A percentile compares a stretch with the other conserved stretches of the same genome.
Evolutionary conservation across 2,888 invertebrate species (phyloP).

Genomic region (Ectemnius continuus): DNA sequence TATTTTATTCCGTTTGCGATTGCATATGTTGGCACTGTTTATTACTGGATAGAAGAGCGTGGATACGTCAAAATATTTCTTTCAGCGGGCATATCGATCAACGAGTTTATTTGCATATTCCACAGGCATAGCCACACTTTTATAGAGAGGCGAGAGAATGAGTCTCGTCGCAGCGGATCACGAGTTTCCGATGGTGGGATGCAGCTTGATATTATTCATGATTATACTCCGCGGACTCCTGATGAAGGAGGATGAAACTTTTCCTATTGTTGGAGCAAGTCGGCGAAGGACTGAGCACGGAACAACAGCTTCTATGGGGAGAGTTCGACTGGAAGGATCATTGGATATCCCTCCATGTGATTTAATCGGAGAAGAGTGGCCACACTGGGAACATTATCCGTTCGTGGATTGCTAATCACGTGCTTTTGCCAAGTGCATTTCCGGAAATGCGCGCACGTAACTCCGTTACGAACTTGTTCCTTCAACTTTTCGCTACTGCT

Average conservation of each 20-base stretch:
- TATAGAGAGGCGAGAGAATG: not conserved
- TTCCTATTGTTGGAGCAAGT: constrained; percentile 13
- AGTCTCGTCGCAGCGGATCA: not conserved
- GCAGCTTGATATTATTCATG: not conserved
- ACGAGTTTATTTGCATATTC: too few relatives aligned
- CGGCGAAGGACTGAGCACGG: not conserved
- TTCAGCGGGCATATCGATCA: too few relatives aligned
- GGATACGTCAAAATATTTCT: not conserved
- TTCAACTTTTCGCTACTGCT: not conserved
- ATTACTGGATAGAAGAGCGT: not conserved
- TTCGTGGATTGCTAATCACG: constrained; percentile 30
- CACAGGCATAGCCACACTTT: too few relatives aligned
- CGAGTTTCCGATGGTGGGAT: not conserved
- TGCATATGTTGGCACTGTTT: too few relatives aligned
- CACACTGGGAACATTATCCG: constrained; percentile 22
- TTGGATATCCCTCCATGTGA: constrained; percentile 24
- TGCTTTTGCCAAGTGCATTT: constrained; percentile 29
- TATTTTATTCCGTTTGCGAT: too few relatives aligned
- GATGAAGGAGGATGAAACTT: constrained; percentile 17
- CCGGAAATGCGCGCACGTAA: not conserved
- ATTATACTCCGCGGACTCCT: not conserved
- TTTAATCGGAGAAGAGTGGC: constrained; percentile 29
- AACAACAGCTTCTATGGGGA: not conserved
- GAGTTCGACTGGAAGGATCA: constrained; percentile 2
- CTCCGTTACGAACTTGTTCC: not conserved